Evolutionary conservation across 2,113 vertebrate species (phyloP).

Genomic region (Peromyscus polionotus): DNA sequence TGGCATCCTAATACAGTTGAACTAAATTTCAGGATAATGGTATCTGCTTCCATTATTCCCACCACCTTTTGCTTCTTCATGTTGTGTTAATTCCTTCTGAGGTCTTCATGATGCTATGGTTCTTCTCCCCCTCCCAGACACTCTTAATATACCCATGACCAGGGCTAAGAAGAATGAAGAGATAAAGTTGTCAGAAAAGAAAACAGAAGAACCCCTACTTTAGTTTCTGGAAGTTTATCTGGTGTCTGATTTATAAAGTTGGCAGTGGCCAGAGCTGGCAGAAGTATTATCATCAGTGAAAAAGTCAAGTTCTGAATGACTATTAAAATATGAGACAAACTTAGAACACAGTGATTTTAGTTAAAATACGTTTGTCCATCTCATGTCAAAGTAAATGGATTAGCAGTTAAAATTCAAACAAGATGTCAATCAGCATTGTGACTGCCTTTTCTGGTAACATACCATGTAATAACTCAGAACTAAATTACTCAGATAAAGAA

Average conservation of each 20-base stretch:
- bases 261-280: conserved; percentile 43
- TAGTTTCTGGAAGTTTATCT: conserved; percentile 16
- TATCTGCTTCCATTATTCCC: conserved; percentile 57
- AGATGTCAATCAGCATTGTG: conserved; percentile 9
- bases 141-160: conserved; percentile 60
- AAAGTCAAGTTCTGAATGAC: conserved; percentile 54
- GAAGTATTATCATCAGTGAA: conserved; percentile 18
- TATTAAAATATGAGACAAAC: conserved; percentile 61
- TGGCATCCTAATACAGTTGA: conserved; percentile 59
- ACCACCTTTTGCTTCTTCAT: conserved; percentile 63
- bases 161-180: conserved; percentile 63
- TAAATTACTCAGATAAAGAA: conserved; percentile 47
- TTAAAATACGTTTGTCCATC: neutral
- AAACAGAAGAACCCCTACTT: conserved; percentile 23
- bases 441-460: conserved; percentile 60
- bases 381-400: conserved; percentile 27
- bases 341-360: conserved; percentile 49
- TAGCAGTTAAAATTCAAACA: conserved; percentile 58
- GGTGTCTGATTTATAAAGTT: conserved; percentile 65
- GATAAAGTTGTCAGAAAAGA: conserved; percentile 44
- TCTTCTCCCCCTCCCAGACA: conserved; percentile 49
- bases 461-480: conserved; percentile 30
- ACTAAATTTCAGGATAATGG: conserved; percentile 56
- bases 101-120: conserved; percentile 52
- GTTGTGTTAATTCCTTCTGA: conserved; percentile 65